Conservation (phyloP, 1,140 invertebrate species). For the Sarcophaga bullata region DNA sequence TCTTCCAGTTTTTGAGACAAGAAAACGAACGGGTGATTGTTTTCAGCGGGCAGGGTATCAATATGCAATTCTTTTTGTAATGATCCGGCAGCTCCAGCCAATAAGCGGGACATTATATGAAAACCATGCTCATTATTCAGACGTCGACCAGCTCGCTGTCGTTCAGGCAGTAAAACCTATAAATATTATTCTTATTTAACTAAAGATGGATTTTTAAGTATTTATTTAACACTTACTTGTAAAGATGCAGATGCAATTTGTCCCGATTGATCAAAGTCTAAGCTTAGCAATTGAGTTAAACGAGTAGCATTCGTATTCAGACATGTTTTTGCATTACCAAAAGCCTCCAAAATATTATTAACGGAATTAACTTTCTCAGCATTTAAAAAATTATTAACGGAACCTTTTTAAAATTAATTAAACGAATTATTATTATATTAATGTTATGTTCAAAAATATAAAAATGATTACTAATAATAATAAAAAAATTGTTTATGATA, state of each 20-base stretch:
- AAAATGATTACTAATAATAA: too few relatives aligned
- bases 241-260: slow-evolving; percentile 87
- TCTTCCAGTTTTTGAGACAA: slow-evolving; percentile 84
- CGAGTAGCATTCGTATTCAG: slow-evolving; percentile 88
- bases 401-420: slow-evolving; percentile 47
- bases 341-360: slow-evolving; percentile 85
- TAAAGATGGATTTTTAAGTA: too few relatives aligned
- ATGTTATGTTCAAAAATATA: too few relatives aligned
- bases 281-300: slow-evolving; percentile 86
- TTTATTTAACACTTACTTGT: slow-evolving; percentile 72
- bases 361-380: slow-evolving; percentile 87
- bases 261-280: slow-evolving; percentile 93
- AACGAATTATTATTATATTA: neutral
- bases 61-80: slow-evolving; percentile 84
- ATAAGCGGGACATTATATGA: slow-evolving; percentile 83
- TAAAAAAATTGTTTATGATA: too few relatives aligned
- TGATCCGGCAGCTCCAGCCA: slow-evolving; percentile 83
- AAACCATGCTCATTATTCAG: slow-evolving; percentile 79
- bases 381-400: slow-evolving; percentile 73
- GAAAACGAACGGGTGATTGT: slow-evolving; percentile 83
- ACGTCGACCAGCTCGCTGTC: slow-evolving; percentile 76
- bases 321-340: slow-evolving; percentile 82
- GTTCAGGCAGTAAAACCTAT: slow-evolving; percentile 79
- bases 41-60: slow-evolving; percentile 77
- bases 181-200: slow-evolving; percentile 42